Base-by-base conservation (phyloP, 2,113 vertebrate genomes). In the Calidris pygmaea region DNA sequence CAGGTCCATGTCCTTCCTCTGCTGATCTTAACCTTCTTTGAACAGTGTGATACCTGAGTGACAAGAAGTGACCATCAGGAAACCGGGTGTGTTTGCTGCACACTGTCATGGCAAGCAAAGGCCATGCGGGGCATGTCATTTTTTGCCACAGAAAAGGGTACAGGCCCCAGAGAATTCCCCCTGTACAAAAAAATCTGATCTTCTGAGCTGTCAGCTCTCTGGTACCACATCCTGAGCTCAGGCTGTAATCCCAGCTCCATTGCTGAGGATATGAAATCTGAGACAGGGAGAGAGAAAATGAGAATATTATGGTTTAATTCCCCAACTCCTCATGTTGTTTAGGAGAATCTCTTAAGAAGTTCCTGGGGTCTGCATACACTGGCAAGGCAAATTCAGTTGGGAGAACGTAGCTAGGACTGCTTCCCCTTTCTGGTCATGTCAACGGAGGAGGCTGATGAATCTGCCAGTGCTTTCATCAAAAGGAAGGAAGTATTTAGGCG, bases 101-200 rank as follows among this genome's bases (percentile, higher is more conserved):
- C 10, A 8, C 43, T 27, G 3, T 50, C 55, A 29, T 0, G 10
- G 24, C 47, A 60, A 37, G 8, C 27, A 12, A 56, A 73, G 19
- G 56, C 5, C 0, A 0, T 19, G 11, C 15, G 24, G 2, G 45
- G 29, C 11, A 9, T 1, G 0, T 22, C 0, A 1, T 63, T 15
- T 19, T 70, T 62, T 45, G 41, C 45, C 39, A 50, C 50, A 47
- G 63, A 9, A 83, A 56, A 83, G 14, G 12, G 24, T 88, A 35
- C 58, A 78, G 43, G 24, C 20, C 30, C n/a, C 63, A 41, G 35
- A 95, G 27, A 47, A 85, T 56, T 56, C 16, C 16, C 3, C 2
- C 0, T 1, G 4, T n/a, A 26, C 2, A 59, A 75, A 59, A 75
- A 88, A 80, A 27, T 32, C 72, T 77, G 24, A 71, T 73, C 52